These are phyloP conservation scores for Balanococcus diminutus DNA, from an alignment of 2,888 invertebrate species.

Conservation along the genomic window DNA sequence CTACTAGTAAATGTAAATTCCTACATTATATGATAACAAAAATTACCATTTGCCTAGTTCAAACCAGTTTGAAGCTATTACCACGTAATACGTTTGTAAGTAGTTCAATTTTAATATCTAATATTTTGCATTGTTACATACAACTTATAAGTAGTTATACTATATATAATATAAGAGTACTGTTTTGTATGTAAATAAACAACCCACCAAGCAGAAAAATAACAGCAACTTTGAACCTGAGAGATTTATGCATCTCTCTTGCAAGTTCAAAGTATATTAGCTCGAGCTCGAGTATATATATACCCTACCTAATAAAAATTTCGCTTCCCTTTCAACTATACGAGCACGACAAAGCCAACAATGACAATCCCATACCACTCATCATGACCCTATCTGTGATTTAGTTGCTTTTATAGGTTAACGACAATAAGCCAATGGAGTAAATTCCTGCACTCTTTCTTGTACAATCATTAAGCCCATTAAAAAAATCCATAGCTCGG, in stretches of 20 bases:
- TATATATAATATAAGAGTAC: neutral
- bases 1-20: no score
- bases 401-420: neutral
- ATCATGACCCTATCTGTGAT: conserved; percentile 1
- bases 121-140: neutral
- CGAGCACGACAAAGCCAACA: neutral
- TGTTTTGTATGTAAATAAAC: neutral
- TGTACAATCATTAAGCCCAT: conserved; percentile 33
- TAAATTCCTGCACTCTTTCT: neutral
- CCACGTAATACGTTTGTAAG: neutral
- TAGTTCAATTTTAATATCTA: neutral
- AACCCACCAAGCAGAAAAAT: neutral
- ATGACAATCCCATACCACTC: neutral
- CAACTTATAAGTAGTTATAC: neutral
- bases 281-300: neutral
- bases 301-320: neutral
- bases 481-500: neutral
- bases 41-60: neutral
- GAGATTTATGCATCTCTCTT: neutral
- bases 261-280: neutral
- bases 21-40: neutral
- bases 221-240: neutral
- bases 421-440: neutral
- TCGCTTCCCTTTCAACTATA: neutral
- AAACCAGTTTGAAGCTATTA: neutral